Evolutionary conservation across 2,888 invertebrate genomes (phyloP).

Genomic region (Anticlea derivata): DNA sequence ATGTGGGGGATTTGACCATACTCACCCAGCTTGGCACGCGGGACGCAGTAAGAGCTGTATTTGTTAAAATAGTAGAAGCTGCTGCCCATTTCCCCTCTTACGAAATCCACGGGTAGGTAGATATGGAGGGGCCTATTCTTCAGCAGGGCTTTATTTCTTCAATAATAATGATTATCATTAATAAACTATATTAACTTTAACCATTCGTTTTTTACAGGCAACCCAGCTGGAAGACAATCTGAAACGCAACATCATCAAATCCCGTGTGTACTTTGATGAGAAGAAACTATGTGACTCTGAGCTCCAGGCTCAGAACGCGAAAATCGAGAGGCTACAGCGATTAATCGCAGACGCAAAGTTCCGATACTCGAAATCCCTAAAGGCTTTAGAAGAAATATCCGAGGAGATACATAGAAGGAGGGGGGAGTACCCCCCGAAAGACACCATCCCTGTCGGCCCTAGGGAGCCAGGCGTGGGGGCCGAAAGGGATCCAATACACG

Average conservation of each 20-base stretch:
- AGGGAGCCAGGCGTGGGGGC: constrained; percentile 91
- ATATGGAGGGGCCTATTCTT: no score
- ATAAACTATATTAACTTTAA: neutral
- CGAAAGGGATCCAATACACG: constrained; percentile 82
- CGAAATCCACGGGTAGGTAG: no score
- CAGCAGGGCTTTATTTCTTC: no score
- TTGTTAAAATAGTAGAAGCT: no score
- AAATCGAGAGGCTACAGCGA: constrained; percentile 91
- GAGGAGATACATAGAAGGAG: constrained; percentile 93
- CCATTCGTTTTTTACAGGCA: constrained; percentile 74
- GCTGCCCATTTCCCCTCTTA: no score
- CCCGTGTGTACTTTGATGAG: constrained; percentile 95
- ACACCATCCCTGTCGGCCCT: constrained; percentile 75
- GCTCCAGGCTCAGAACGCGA: constrained; percentile 92
- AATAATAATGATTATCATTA: no score
- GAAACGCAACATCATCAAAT: constrained; percentile 92
- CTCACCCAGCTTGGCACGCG: no score
- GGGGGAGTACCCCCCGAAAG: constrained; percentile 79
- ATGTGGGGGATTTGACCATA: no score
- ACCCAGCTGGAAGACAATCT: constrained; percentile 92
- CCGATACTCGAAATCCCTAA: constrained; percentile 92
- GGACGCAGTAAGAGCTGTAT: no score
- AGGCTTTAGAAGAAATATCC: constrained; percentile 94
- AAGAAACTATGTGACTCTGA: constrained; percentile 94
- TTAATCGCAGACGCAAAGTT: constrained; percentile 91